Percentiles rank a stretch among this genome's conserved stretches.
Conservation (phyloP, 2,888 invertebrate species). For the Apodemia duryi region DNA sequence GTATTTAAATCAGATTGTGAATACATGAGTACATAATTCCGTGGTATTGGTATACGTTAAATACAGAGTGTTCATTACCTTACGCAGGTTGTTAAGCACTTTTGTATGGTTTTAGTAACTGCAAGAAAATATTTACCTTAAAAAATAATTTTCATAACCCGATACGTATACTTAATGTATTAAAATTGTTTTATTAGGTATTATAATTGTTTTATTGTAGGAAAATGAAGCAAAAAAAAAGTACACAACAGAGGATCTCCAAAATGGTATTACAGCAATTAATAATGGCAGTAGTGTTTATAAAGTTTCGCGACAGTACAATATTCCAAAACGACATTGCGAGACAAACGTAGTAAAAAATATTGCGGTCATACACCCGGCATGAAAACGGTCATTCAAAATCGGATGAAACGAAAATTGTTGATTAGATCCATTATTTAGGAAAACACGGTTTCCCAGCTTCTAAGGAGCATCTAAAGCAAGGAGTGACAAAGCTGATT, state of each 20-base stretch:
- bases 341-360: conserved; percentile 15
- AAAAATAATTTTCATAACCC: not conserved
- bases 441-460: conserved; percentile 32
- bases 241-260: not conserved
- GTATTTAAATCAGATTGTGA: too few relatives aligned
- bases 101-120: not conserved
- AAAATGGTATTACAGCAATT: not conserved
- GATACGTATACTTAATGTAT: not conserved
- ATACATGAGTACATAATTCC: not conserved
- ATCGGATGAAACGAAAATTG: conserved; percentile 29
- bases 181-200: not conserved
- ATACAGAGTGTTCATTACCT: not conserved
- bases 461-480: conserved; percentile 30
- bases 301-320: conserved; percentile 15
- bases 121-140: not conserved
- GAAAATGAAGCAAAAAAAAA: too few relatives aligned
- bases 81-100: not conserved
- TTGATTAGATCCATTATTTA: conserved; percentile 33
- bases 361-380: conserved; percentile 10
- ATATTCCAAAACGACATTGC: conserved; percentile 18
- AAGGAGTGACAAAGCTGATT: conserved; percentile 29
- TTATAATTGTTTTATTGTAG: too few relatives aligned
- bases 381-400: conserved; percentile 2
- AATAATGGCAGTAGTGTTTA: conserved; percentile 14
- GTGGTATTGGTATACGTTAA: not conserved